Percentiles rank a stretch among this genome's conserved stretches.
These are phyloP conservation scores for Metaphire vulgaris DNA, from an alignment of 1,140 invertebrate genomes.

Conservation along the genomic window DNA sequence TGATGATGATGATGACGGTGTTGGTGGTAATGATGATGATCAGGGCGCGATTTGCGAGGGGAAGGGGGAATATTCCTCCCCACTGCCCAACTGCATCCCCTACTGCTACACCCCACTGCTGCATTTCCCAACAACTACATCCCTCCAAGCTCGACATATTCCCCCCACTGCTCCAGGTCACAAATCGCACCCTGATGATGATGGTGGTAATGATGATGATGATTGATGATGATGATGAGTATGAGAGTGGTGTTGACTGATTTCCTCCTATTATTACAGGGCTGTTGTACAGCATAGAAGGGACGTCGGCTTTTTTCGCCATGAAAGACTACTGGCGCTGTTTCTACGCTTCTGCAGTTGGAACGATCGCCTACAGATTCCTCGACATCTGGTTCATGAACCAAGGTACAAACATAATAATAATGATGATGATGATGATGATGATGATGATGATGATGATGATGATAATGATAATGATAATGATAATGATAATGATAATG, in stretches of 20 bases:
- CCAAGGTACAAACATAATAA: conserved; percentile 59
- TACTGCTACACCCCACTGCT: too few relatives aligned
- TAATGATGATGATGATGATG: conserved; percentile 22
- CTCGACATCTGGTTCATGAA: conserved; percentile 90
- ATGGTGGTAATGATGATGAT: background rate
- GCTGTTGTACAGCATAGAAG: conserved; percentile 97
- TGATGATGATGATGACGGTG: background rate
- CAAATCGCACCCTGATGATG: too few relatives aligned
- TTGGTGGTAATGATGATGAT: too few relatives aligned
- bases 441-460: conserved; percentile 24
- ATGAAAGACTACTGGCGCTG: conserved; percentile 98
- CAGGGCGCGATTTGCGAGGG: too few relatives aligned
- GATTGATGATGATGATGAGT: background rate
- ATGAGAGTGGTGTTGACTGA: background rate
- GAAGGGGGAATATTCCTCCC: too few relatives aligned
- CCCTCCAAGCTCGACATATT: too few relatives aligned
- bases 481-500: conserved; percentile 18
- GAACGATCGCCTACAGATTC: conserved; percentile 87
- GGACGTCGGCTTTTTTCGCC: conserved; percentile 97
- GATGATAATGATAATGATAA: conserved; percentile 15
- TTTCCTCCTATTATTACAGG: conserved; percentile 56
- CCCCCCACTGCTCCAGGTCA: too few relatives aligned
- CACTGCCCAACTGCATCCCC: too few relatives aligned
- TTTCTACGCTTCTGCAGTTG: conserved; percentile 95
- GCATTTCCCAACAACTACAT: too few relatives aligned